Conservation (phyloP, 2,113 vertebrate genomes). For the Theristicus caerulescens region DNA sequence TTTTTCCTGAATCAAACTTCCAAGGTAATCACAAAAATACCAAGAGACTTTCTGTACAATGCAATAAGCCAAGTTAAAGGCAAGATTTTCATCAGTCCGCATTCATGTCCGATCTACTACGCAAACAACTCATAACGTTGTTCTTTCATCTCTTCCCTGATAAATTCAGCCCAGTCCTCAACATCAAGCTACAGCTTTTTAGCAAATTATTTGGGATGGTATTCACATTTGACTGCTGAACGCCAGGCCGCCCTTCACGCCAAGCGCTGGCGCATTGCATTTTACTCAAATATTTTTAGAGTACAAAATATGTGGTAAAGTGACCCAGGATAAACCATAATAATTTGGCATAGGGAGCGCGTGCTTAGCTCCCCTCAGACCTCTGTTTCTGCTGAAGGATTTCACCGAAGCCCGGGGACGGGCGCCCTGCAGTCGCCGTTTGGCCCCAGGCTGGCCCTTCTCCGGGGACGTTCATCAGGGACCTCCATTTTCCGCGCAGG, state of each 20-base stretch:
- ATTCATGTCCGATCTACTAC: not conserved
- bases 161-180: not conserved
- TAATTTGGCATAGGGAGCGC: fast-evolving
- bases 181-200: not conserved
- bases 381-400: not conserved
- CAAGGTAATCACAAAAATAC: not conserved
- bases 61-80: not conserved
- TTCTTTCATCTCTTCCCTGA: not conserved
- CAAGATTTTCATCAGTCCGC: not conserved
- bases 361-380: not conserved
- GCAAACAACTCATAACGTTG: not conserved
- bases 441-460: not conserved
- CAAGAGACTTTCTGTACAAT: not conserved
- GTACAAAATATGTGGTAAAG: not conserved
- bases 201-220: not conserved
- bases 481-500: not conserved
- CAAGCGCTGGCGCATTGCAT: not conserved
- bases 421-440: not conserved
- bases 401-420: not conserved
- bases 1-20: not conserved
- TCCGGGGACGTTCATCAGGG: not conserved
- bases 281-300: not conserved
- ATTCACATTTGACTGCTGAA: not conserved
- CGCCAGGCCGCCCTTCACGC: not conserved
- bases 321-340: not conserved